These are phyloP conservation scores for Cryptus viduatorius DNA, from an alignment of 2,888 invertebrate species.

Conservation along the genomic window DNA sequence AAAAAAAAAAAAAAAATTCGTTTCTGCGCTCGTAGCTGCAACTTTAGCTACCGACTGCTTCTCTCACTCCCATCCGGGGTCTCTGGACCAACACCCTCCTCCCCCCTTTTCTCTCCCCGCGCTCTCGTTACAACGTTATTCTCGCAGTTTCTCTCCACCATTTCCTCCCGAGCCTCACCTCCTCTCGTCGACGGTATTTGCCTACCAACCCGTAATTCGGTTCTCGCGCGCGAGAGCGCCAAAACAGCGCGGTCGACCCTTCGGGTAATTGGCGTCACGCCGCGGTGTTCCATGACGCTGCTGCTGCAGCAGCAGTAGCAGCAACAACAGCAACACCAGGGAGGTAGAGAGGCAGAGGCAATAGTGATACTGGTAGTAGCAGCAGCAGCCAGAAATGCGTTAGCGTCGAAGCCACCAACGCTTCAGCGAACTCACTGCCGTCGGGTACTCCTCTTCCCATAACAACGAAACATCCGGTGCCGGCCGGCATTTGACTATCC, in stretches of 20 bases:
- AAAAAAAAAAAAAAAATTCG: too few relatives aligned
- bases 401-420: conserved; percentile 47
- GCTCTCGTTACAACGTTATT: conserved; percentile 59
- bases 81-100: not conserved
- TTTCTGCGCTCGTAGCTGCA: too few relatives aligned
- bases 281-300: conserved; percentile 74
- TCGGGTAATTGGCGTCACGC: conserved; percentile 79
- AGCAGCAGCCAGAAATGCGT: conserved; percentile 50
- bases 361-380: conserved; percentile 13
- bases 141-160: conserved; percentile 45
- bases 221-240: conserved; percentile 74
- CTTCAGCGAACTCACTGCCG: conserved; percentile 40
- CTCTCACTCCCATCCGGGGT: not conserved
- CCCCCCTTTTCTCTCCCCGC: conserved; percentile 16
- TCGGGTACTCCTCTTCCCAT: conserved; percentile 41
- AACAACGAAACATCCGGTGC: conserved; percentile 39
- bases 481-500: conserved; percentile 20
- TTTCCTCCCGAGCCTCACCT: conserved; percentile 31
- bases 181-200: conserved; percentile 61
- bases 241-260: conserved; percentile 79
- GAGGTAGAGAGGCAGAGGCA: conserved; percentile 11
- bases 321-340: conserved; percentile 49
- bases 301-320: conserved; percentile 43
- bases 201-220: conserved; percentile 74
- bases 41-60: not conserved